phyloP scores from a whole-genome alignment of 2,113 vertebrate genomes.

The Lynx canadensis region DNA sequence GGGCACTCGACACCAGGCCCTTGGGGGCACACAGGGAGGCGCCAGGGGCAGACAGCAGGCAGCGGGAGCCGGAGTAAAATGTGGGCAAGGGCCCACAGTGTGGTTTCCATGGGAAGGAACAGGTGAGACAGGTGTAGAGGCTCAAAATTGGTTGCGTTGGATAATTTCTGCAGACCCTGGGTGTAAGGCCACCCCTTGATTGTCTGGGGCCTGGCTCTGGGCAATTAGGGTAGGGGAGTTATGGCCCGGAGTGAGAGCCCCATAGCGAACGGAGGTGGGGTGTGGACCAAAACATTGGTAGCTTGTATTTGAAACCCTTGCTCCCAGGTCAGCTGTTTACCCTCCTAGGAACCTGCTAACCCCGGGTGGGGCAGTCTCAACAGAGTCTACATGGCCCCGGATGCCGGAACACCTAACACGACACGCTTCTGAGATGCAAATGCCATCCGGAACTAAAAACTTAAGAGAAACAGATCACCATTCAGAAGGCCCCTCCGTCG shows the following conservation, averaged over 20 bases:
- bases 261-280: not conserved
- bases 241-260: not conserved
- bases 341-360: not conserved
- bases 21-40: rapidly evolving
- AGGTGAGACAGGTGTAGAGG: not conserved
- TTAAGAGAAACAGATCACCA: not conserved
- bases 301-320: not conserved
- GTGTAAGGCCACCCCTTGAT: not conserved
- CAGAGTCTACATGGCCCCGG: not conserved
- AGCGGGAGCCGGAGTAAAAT: rapidly evolving
- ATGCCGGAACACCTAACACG: not conserved
- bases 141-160: too few species aligned
- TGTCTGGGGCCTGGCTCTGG: rapidly evolving
- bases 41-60: not conserved
- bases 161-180: not conserved
- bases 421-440: not conserved
- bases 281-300: too few species aligned
- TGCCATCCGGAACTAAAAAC: not conserved
- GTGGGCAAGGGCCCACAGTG: not conserved
- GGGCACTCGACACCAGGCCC: rapidly evolving
- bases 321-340: not conserved
- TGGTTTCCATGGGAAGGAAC: not conserved
- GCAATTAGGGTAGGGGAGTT: not conserved
- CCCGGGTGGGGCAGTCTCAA: not conserved
- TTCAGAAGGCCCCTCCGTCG: not conserved